phyloP scores from a whole-genome alignment of 2,888 invertebrate genomes.

The Lutraria lutraria region DNA sequence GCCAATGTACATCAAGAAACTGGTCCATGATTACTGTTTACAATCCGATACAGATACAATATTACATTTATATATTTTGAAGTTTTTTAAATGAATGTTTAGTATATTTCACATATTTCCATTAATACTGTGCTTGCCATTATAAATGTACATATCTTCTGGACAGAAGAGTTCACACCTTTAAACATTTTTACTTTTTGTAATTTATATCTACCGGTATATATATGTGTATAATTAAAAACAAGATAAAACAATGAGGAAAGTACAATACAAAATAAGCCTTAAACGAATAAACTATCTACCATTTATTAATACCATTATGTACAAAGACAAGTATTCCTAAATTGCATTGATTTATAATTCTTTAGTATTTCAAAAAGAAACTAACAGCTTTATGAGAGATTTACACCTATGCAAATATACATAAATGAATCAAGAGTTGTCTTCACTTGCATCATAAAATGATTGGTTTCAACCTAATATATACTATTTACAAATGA shows the following conservation, averaged over 20 bases:
- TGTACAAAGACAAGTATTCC: not conserved
- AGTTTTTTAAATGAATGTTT: too few species aligned
- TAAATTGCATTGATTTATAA: constrained; percentile 11
- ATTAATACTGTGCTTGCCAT: too few species aligned
- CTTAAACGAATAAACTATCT: constrained; percentile 12
- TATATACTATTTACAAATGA: not conserved
- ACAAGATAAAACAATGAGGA: not conserved
- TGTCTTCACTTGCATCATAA: not conserved
- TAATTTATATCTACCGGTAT: too few species aligned
- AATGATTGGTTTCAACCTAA: not conserved
- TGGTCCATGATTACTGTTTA: too few species aligned
- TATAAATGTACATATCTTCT: too few species aligned
- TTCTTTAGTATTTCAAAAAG: not conserved
- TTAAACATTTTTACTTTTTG: too few species aligned
- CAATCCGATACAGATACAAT: too few species aligned
- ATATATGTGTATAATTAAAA: too few species aligned
- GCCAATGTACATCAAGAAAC: too few species aligned
- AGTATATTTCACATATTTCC: too few species aligned
- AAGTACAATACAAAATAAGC: not conserved
- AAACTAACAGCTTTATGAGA: not conserved
- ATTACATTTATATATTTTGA: too few species aligned
- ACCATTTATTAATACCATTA: not conserved
- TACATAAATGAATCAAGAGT: not conserved
- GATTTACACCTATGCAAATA: not conserved
- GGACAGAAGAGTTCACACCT: too few species aligned